Evolutionary conservation across 2,797 vertebrate species (phyloP), one percentile per base, ranked within the genome.

Genomic region (Megalops cyprinoides): DNA sequence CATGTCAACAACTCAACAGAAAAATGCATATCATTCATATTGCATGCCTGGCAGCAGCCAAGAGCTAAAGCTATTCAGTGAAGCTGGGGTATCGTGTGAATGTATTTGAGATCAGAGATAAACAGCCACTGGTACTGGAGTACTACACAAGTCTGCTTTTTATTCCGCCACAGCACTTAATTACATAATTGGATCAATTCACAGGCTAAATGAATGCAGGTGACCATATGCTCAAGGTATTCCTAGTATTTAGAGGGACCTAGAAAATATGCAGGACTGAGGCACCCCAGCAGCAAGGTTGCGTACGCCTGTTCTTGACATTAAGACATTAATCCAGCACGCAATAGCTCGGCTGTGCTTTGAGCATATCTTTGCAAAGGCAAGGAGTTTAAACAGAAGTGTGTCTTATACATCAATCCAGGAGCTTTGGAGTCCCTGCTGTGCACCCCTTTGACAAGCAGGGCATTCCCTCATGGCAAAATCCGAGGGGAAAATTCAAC

Each of bases 401-500:
- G 37, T n/a, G 62, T 39, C 5, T 18, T 7, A 42, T 15, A 69
- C 37, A 44, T n/a, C 39, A 42, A 5, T 20, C 34, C 4, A 5
- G 60, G 1, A 34, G 60, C 60, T 37, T 18, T 15, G 28, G 65
- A 42, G 18, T 39, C 37, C 65, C 65, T 1, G 37, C 65, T 23
- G 39, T n/a, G 65, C 20, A 15, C 15, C 10, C 18, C 28, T 65
- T 65, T 65, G 60, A 65, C 60, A 67, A 39, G 31, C 3, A 20
- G 18, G 37, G 37, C 65, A n/a, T 42, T 69, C 37, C 65, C 37
- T 42, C 9, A 69, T n/a, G 65, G 28, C 28, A 65, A 3, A 65
- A 37, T 37, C 10, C 4, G 60, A 65, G 31, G 28, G 37, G 37
- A 39, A 42, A 87, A 89, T 91, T 90, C 89, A 88, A 89, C 85